Evolutionary conservation across 1,140 invertebrate genomes (phyloP), one percentile per base, ranked within the genome.

Genomic region (Gryllus bimaculatus): DNA sequence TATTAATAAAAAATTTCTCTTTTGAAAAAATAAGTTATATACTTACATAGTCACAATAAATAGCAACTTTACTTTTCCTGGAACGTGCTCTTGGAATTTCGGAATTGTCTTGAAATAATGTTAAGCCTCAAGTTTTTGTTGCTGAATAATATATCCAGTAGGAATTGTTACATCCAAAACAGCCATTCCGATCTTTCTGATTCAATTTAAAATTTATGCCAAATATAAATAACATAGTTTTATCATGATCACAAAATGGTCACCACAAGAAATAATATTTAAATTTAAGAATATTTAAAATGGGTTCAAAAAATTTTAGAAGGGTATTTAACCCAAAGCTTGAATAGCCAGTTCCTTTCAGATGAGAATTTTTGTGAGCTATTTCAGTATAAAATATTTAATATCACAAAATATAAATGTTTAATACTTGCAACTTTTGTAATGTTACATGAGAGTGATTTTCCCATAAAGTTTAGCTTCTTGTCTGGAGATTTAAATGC

Each of bases 31-130:
- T 39, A 39, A 47, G 47, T 39, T 79, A 74, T 76, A 82, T 81
- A 89, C 91, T 92, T 89, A 95, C 93, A 86, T 95, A 97, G 85
- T 98, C 93, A 85, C 98, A 98, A 84, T 97, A 86, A 98, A 98
- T n/a, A 94, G 84, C 76, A n/a, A 97, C 90, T 88, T 96, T 96
- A 80, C 90, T 89, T 75, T 93, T 91, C 79, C 89, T 86, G 86
- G 93, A 98, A 82, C 93, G 91, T 15, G 96, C 96, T 82, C 95
- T 89, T 84, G 95, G 92, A 76, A 85, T 94, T 95, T 47, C 90
- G 87, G 26, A 96, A 93, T 77, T 88, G 86, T 80, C 88, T 88
- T 21, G 92, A 92, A 13, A 91, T 87, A 49, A 97, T 93, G 84
- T 97, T n/a, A 97, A 7, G 86, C 86, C 85, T 98, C 94, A 8